Evolutionary conservation across 2,113 vertebrate genomes (phyloP).

Genomic region (Benitochromis conjunctus): DNA sequence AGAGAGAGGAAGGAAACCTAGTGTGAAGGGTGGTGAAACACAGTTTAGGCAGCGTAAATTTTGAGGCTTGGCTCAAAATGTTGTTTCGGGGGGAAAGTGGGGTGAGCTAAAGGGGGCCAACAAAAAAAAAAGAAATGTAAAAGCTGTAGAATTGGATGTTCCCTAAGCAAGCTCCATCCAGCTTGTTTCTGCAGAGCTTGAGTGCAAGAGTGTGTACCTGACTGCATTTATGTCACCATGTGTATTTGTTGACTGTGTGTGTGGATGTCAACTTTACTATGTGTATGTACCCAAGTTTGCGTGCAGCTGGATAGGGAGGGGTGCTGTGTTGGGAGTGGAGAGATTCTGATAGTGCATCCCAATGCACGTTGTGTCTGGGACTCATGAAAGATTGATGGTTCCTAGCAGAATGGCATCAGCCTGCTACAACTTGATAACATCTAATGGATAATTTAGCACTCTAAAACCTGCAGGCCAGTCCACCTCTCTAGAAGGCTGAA

Average conservation of each 20-base stretch:
- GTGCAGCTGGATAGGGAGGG: constrained; percentile 30
- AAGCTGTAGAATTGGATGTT: constrained; percentile 21
- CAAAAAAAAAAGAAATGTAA: constrained; percentile 11
- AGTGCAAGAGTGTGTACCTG: constrained; percentile 65
- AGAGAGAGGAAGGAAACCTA: neutral
- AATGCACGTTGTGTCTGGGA: constrained; percentile 79
- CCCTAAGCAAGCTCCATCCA: constrained; percentile 21
- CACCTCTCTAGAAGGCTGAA: constrained; percentile 22
- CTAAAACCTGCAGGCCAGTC: constrained; percentile 79
- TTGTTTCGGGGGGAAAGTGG: neutral
- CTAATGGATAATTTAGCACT: constrained; percentile 94
- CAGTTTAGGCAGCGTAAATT: constrained; percentile 14
- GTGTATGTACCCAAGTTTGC: constrained; percentile 50
- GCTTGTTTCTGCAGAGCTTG: constrained; percentile 38
- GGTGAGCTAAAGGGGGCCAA: neutral
- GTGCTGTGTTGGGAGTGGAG: constrained; percentile 22
- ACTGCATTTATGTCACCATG: constrained; percentile 41
- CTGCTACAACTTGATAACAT: constrained; percentile 97
- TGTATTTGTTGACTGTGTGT: constrained; percentile 47
- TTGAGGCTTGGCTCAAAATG: constrained; percentile 24
- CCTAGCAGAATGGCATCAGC: constrained; percentile 90
- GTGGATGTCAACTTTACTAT: constrained; percentile 15
- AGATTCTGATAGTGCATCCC: constrained; percentile 76
- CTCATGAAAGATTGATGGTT: constrained; percentile 97
- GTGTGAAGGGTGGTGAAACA: constrained; percentile 5